A percentile compares a stretch with the other conserved stretches of the same genome.
Conservation (phyloP, 64 coral and sea anemone species). For the Platygyra sinensis region DNA sequence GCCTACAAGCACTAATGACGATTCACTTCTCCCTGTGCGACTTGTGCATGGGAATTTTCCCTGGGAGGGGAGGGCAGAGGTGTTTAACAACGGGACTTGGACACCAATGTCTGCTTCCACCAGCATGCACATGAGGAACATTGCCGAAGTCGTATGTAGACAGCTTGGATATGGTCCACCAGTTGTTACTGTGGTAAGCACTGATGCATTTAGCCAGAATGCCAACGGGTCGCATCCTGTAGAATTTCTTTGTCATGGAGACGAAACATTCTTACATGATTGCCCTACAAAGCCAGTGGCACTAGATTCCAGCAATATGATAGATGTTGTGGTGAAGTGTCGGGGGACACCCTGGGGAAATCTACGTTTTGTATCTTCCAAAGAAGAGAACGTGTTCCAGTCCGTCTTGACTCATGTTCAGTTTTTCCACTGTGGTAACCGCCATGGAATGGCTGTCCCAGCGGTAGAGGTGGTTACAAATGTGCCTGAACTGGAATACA, state of each 20-base stretch:
- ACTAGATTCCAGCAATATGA: not conserved
- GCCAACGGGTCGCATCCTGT: not conserved
- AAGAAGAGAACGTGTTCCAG: not conserved
- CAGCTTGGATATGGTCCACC: constrained; percentile 65
- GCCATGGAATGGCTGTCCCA: constrained; percentile 10
- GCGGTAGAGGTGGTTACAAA: constrained; percentile 48
- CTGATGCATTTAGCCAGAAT: not conserved
- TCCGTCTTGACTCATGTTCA: constrained; percentile 63
- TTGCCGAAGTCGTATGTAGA: constrained; percentile 39
- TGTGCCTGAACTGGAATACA: constrained; percentile 36
- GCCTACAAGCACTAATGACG: not conserved
- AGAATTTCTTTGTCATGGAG: constrained; percentile 52
- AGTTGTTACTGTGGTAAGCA: too few relatives aligned
- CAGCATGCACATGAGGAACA: not conserved
- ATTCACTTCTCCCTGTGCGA: not conserved
- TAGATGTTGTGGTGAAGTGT: constrained; percentile 10
- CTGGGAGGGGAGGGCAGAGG: constrained; percentile 68
- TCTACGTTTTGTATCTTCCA: constrained; percentile 47
- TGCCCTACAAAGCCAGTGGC: not conserved
- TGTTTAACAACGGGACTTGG: constrained; percentile 57
- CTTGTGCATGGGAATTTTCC: constrained; percentile 58
- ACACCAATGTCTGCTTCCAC: constrained; percentile 31
- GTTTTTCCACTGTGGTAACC: constrained; percentile 56
- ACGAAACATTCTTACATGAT: constrained; percentile 58
- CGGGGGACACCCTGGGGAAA: constrained; percentile 62